Evolutionary conservation across 2,888 invertebrate genomes (phyloP), one percentile per base, ranked within the genome.

Genomic region (Hylaea fasciaria): DNA sequence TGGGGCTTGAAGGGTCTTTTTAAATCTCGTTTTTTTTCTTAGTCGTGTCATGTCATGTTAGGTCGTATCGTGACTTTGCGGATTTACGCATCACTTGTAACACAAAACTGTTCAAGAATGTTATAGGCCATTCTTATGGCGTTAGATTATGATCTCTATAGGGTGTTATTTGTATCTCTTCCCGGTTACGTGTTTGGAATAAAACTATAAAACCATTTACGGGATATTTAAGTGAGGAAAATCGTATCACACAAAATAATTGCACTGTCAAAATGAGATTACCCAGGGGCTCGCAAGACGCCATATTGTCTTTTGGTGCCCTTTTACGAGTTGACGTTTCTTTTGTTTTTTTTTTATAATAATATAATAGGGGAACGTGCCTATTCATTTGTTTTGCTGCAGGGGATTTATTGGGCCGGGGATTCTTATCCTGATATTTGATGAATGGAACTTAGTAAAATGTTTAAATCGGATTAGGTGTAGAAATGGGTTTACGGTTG

Each of bases 261-360:
- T 63, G 66, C 59, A 55, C 57, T 63, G 69, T 70, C 69, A 70
- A 65, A 63, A 63, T 45, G 41, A 29, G 62, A 69, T 69, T 63
- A 68, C 59, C 53, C 64, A 4, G 11, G 64, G 51, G 69, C 17
- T 17, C n/a, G 13, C 17, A 49, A 12, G 44, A 54, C 39, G 45
- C 52, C 52, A 44, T 48, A 35, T 50, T 40, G 28, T 35, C 22
- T 3, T 2, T 28, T 29, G 22, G 32, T 35, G 50, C 41, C 49
- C 49, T 46, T 32, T 59, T 47, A n/a, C 11, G 29, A 40, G 49
- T 59, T 54, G 59, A 54, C 54, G 39, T 50, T 53, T 54, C 28
- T 50, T 44, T 48, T 44, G 54, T 22, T 45, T 44, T 45, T 48
- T 44, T 49, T 22, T 45, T 44, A 43, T 49, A 43, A 14, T 7